A percentile compares a stretch with the other conserved stretches of the same genome.
Conservation (phyloP, 2,113 vertebrate genomes). For the Parus major region DNA sequence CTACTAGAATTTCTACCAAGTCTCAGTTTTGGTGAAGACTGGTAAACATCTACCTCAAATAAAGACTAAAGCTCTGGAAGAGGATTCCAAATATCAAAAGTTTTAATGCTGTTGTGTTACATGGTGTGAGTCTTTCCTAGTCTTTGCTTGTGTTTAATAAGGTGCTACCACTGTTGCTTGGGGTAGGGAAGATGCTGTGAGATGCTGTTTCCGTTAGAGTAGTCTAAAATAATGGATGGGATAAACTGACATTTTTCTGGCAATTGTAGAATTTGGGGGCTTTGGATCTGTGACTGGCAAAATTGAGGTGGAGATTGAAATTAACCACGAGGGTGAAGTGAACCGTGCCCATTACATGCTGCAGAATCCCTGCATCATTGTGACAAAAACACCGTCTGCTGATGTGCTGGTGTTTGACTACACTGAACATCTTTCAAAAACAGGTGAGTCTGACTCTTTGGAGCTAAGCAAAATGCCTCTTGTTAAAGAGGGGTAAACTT, state of each 20-base stretch:
- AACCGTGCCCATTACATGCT: slow-evolving; percentile 94
- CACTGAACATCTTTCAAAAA: slow-evolving; percentile 89
- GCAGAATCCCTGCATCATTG: slow-evolving; percentile 90
- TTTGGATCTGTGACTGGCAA: slow-evolving; percentile 93
- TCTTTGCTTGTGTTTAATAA: background rate
- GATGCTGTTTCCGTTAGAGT: background rate
- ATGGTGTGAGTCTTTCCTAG: background rate
- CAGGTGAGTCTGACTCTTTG: slow-evolving; percentile 74
- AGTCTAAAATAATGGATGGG: background rate
- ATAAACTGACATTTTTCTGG: background rate
- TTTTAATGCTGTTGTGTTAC: background rate
- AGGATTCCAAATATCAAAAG: background rate
- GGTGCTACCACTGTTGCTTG: background rate
- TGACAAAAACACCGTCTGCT: slow-evolving; percentile 93
- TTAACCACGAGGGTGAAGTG: slow-evolving; percentile 95
- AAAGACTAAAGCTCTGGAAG: background rate
- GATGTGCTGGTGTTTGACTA: slow-evolving; percentile 95
- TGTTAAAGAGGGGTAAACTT: background rate
- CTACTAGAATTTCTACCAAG: background rate
- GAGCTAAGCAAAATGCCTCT: background rate
- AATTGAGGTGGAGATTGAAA: slow-evolving; percentile 94
- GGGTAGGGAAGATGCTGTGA: background rate
- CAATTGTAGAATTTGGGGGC: slow-evolving; percentile 85
- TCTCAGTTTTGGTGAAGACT: background rate
- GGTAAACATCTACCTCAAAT: background rate